Evolutionary conservation across 2,113 vertebrate genomes (phyloP).

Genomic region (Nettapus auritus): DNA sequence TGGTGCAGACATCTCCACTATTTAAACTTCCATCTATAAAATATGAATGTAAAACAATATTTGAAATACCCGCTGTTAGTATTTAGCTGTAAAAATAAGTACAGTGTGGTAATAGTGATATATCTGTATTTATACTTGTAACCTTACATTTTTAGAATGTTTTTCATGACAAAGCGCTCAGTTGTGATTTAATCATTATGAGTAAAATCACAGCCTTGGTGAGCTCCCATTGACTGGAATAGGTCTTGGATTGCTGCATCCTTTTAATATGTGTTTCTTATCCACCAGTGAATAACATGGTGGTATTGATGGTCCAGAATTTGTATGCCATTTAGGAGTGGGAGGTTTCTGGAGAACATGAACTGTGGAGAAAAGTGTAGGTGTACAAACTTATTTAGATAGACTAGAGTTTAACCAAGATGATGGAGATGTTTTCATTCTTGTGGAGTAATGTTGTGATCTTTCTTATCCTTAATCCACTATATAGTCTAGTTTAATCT

Average conservation of each 20-base stretch:
- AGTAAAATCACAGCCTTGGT: rapidly evolving
- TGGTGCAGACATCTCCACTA: neutral
- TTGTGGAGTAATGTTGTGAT: neutral
- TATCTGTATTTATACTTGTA: neutral
- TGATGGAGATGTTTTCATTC: neutral
- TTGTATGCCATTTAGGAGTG: neutral
- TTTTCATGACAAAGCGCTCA: neutral
- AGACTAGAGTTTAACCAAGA: neutral
- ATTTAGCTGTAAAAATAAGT: neutral
- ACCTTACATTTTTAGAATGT: neutral
- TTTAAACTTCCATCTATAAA: neutral
- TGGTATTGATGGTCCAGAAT: neutral
- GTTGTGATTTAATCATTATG: neutral
- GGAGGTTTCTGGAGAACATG: neutral
- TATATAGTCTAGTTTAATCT: neutral
- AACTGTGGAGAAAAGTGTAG: neutral
- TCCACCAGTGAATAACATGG: neutral
- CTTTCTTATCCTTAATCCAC: neutral
- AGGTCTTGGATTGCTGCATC: neutral
- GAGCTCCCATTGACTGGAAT: neutral
- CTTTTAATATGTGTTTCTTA: neutral
- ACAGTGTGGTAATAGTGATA: neutral
- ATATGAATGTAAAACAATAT: neutral
- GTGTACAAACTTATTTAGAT: neutral
- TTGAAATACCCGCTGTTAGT: neutral